Percentiles rank a stretch among this genome's conserved stretches.
phyloP scores from a whole-genome alignment of 1,140 invertebrate species.

The fruit fly (Drosophila melanogaster) region DNA sequence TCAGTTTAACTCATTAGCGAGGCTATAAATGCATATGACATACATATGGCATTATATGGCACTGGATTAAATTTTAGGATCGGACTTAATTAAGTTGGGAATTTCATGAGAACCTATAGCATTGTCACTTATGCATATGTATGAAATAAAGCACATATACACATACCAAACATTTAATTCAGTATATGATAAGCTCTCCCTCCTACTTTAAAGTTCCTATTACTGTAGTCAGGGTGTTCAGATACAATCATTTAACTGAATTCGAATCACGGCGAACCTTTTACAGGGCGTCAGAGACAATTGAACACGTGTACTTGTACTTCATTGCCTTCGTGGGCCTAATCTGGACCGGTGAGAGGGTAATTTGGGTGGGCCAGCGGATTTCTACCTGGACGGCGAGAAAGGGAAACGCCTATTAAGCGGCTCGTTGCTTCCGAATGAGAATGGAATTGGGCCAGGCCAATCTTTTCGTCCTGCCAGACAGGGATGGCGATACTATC shows the following conservation, averaged over 20 bases:
- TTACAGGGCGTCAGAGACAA: conserved; percentile 36
- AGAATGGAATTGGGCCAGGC: conserved; percentile 33
- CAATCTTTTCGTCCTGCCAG: conserved; percentile 23
- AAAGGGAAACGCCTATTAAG: conserved; percentile 76
- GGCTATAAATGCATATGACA: neutral
- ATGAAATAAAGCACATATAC: neutral
- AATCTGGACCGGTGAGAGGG: conserved; percentile 68
- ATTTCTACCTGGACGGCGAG: conserved; percentile 21
- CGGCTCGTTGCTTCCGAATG: conserved; percentile 68
- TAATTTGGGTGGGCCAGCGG: conserved; percentile 39
- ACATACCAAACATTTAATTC: too few species aligned
- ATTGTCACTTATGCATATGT: too few species aligned
- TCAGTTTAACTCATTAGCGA: too few species aligned
- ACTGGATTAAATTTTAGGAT: too few species aligned
- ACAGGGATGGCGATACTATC: conserved; percentile 44
- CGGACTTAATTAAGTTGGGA: too few species aligned
- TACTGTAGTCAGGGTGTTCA: conserved; percentile 9
- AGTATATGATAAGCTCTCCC: too few species aligned
- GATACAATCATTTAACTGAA: conserved; percentile 19
- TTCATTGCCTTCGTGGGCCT: conserved; percentile 43
- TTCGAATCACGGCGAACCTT: conserved; percentile 16
- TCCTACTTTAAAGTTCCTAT: too few species aligned
- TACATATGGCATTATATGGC: too few species aligned
- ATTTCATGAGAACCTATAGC: too few species aligned
- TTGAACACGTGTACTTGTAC: conserved; percentile 24